phyloP scores from a whole-genome alignment of 2,888 invertebrate genomes.

The Lottia scabra region DNA sequence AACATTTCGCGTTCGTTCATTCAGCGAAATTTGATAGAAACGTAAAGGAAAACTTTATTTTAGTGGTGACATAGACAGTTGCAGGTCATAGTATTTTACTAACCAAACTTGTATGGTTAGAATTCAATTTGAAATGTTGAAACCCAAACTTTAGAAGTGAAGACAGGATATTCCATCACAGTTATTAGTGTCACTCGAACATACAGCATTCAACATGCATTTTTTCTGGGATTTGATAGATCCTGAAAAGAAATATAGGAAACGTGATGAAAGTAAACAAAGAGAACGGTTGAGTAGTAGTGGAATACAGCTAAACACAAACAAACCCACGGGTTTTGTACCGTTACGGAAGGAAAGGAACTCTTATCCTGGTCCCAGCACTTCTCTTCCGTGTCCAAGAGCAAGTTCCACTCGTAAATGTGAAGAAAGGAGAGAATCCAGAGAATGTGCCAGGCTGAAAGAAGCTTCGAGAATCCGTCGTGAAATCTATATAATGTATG shows the following conservation, averaged over 20 bases:
- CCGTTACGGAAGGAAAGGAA: conserved; percentile 9
- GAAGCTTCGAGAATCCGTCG: neutral
- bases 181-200: conserved; percentile 7
- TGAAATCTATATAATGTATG: neutral
- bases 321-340: conserved; percentile 33
- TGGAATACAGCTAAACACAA: conserved; percentile 4
- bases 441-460: conserved; percentile 4
- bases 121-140: no score
- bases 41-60: no score
- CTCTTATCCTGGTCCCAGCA: neutral
- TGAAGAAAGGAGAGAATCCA: conserved; percentile 19
- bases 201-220: conserved; percentile 37
- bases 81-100: no score
- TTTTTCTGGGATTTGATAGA: conserved; percentile 55
- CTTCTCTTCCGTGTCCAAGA: neutral
- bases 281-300: conserved; percentile 22
- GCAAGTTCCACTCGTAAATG: conserved; percentile 26
- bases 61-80: no score
- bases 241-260: conserved; percentile 39
- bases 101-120: no score
- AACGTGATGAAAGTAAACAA: conserved; percentile 34
- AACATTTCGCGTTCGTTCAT: no score
- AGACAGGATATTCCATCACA: neutral
- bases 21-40: no score
- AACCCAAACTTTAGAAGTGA: no score